A percentile compares a stretch with the other conserved stretches of the same genome.
Evolutionary conservation across 2,888 invertebrate species (phyloP).

Genomic region (Cantharis lateralis): DNA sequence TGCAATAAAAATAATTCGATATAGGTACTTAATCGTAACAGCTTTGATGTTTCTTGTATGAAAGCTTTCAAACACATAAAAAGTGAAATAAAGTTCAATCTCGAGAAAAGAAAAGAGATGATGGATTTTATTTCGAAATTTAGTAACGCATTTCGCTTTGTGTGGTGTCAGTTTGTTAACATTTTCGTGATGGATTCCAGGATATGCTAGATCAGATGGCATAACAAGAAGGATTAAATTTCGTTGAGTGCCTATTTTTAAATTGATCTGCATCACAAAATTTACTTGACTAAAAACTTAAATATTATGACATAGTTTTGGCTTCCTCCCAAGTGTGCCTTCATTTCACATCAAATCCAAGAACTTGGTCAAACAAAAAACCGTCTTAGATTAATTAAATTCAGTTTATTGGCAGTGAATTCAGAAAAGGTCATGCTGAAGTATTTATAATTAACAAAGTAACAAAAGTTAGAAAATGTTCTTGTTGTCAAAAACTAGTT

Average conservation of each 20-base stretch:
- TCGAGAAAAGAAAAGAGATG: neutral
- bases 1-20: constrained; percentile 55
- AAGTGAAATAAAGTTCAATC: neutral
- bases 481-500: neutral
- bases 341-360: neutral
- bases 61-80: neutral
- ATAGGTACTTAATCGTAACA: neutral
- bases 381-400: neutral
- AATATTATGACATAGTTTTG: neutral
- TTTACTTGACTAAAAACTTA: neutral
- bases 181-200: neutral
- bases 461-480: neutral
- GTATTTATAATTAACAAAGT: no score
- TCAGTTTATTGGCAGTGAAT: neutral
- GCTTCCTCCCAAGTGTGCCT: neutral
- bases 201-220: neutral
- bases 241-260: neutral
- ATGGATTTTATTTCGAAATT: neutral
- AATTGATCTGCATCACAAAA: neutral
- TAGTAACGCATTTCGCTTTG: neutral
- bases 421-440: neutral
- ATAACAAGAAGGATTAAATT: neutral
- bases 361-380: neutral
- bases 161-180: neutral
- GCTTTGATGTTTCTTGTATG: neutral